These are phyloP conservation scores for Pseudolycoriella hygida DNA, from an alignment of 2,888 invertebrate genomes.

Conservation along the genomic window DNA sequence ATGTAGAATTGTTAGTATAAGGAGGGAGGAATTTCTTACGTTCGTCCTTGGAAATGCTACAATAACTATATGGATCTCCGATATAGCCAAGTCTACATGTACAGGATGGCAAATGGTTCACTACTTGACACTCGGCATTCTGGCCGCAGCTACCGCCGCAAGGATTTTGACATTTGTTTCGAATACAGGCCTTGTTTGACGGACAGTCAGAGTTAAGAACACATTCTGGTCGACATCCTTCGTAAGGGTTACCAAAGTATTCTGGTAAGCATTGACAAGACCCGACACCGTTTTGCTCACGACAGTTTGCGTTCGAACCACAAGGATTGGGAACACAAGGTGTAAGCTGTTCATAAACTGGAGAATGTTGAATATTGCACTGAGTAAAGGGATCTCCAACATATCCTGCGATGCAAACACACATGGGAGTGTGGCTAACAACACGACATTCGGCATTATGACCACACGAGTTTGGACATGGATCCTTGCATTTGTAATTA, in stretches of 20 bases:
- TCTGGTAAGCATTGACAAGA: constrained; percentile 65
- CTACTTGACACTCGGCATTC: constrained; percentile 47
- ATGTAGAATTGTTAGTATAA: constrained; percentile 37
- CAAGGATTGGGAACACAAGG: constrained; percentile 67
- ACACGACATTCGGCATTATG: constrained; percentile 53
- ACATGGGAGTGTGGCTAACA: constrained; percentile 61
- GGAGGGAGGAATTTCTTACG: not conserved
- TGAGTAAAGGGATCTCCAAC: constrained; percentile 20
- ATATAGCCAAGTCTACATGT: constrained; percentile 52
- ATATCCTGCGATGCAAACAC: constrained; percentile 39
- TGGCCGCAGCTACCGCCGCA: constrained; percentile 62
- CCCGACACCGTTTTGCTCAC: constrained; percentile 54
- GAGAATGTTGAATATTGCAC: constrained; percentile 7
- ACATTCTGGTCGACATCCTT: constrained; percentile 67
- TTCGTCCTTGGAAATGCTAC: not conserved
- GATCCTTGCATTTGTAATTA: constrained; percentile 56
- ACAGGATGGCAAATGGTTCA: constrained; percentile 62
- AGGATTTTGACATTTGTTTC: constrained; percentile 62
- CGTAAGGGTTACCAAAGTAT: constrained; percentile 76
- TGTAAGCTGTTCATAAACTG: constrained; percentile 33
- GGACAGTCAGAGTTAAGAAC: constrained; percentile 60
- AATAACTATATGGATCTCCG: constrained; percentile 37
- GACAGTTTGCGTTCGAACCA: constrained; percentile 62
- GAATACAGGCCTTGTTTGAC: constrained; percentile 50
- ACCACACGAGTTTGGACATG: constrained; percentile 48